Conservation (phyloP, 2,797 vertebrate species). For the Micromesistius poutassou region DNA sequence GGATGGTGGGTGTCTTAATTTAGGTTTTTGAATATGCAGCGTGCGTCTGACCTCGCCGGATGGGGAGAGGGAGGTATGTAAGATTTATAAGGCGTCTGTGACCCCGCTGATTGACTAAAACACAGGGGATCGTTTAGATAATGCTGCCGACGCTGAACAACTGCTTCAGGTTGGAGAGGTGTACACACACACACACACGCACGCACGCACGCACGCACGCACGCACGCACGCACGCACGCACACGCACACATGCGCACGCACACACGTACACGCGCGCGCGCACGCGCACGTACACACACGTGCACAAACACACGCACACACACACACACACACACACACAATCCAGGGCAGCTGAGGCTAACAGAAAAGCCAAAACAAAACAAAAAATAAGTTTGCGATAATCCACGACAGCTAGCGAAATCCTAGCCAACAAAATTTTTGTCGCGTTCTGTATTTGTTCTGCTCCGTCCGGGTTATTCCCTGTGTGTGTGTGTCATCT, state of each 20-base stretch:
- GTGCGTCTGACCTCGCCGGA: constrained; percentile 62
- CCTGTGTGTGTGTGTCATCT: constrained; percentile 25
- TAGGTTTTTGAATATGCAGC: constrained; percentile 69
- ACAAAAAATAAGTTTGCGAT: too few relatives aligned
- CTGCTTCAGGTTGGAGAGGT: constrained; percentile 43
- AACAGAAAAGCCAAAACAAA: neutral
- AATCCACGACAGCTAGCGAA: too few relatives aligned
- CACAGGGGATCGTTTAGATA: constrained; percentile 70
- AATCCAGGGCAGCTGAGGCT: neutral
- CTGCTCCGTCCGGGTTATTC: constrained; percentile 36
- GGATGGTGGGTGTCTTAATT: constrained; percentile 49
- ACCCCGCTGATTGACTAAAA: constrained; percentile 66
- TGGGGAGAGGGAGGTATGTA: constrained; percentile 61
- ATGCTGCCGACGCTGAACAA: constrained; percentile 46
- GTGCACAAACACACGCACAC: neutral
- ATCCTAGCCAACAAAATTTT: neutral
- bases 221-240: neutral
- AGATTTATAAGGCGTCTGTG: constrained; percentile 70
- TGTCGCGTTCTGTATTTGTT: constrained; percentile 22
- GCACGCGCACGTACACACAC: too few relatives aligned
- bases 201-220: neutral
- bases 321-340: neutral
- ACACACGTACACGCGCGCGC: neutral
- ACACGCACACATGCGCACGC: neutral
- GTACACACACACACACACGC: constrained; percentile 6